These are phyloP conservation scores for Euleptes europaea DNA, from an alignment of 2,113 vertebrate species.

Conservation along the genomic window DNA sequence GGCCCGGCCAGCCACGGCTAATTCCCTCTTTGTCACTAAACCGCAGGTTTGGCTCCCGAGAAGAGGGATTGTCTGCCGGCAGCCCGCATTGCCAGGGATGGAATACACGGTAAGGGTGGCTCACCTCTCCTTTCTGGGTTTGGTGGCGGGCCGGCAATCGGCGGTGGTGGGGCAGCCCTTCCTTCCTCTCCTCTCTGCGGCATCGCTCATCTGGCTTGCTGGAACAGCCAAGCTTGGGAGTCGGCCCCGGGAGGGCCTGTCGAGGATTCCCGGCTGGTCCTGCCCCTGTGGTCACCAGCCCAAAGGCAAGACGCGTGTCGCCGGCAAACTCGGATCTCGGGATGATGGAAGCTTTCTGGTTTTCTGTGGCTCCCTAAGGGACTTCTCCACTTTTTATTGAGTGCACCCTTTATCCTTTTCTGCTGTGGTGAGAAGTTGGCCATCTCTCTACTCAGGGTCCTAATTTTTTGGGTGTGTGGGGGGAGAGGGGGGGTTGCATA, in stretches of 20 bases:
- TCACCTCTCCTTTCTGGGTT: neutral
- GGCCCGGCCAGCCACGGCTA: neutral
- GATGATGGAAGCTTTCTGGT: too few species aligned
- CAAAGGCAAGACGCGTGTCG: too few species aligned
- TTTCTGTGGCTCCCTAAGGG: too few species aligned
- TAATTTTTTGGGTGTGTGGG: neutral
- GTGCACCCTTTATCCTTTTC: neutral
- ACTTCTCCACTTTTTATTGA: too few species aligned
- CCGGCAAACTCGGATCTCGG: too few species aligned
- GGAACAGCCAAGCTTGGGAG: too few species aligned
- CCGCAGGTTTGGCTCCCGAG: slow-evolving; percentile 21
- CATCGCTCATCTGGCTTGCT: neutral
- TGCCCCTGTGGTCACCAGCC: too few species aligned
- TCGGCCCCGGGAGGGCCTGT: too few species aligned
- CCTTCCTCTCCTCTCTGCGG: neutral
- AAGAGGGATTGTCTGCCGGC: neutral
- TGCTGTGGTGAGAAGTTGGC: neutral
- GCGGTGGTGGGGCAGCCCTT: neutral
- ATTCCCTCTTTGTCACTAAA: slow-evolving; percentile 41
- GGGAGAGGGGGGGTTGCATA: neutral
- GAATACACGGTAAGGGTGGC: slow-evolving; percentile 48
- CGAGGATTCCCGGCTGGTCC: too few species aligned
- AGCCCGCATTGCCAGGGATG: slow-evolving; percentile 1
- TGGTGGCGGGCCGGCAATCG: neutral
- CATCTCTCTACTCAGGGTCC: neutral